phyloP scores from a whole-genome alignment of 1,140 invertebrate genomes.

The Venturia canescens region DNA sequence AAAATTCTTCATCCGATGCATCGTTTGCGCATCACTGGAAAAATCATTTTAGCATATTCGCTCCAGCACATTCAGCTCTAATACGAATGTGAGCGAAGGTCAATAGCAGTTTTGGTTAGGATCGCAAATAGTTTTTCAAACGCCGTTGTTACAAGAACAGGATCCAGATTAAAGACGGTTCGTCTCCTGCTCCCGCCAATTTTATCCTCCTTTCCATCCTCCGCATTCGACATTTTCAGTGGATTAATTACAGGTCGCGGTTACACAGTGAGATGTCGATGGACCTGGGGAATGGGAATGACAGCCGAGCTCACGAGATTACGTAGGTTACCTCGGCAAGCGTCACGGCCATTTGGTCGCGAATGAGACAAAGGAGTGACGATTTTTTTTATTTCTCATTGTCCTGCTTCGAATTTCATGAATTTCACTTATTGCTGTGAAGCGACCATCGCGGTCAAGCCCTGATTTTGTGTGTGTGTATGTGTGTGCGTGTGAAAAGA shows the following conservation, averaged over 20 bases:
- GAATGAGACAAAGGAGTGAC: conserved; percentile 14
- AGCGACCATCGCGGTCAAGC: not conserved
- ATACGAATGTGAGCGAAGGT: not conserved
- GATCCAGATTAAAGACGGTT: not conserved
- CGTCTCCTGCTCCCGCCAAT: too few species aligned
- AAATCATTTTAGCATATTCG: not conserved
- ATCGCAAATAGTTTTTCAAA: not conserved
- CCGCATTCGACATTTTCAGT: not conserved
- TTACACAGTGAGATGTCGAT: not conserved
- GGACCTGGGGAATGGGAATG: conserved; percentile 25
- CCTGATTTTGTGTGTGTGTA: not conserved
- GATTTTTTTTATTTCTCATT: not conserved
- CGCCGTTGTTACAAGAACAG: not conserved
- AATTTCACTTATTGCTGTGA: not conserved
- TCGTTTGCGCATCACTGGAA: too few species aligned
- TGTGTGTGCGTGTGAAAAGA: too few species aligned
- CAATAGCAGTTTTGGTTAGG: not conserved
- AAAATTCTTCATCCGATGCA: too few species aligned
- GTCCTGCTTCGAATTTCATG: not conserved
- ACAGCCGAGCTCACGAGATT: conserved; percentile 15
- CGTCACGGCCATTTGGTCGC: conserved; percentile 15
- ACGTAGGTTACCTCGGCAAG: not conserved
- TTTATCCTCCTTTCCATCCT: not conserved
- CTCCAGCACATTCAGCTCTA: not conserved
- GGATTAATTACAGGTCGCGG: conserved; percentile 9